A percentile compares a stretch with the other conserved stretches of the same genome.
These are phyloP conservation scores for Hippocampus zosterae DNA, from an alignment of 2,113 vertebrate genomes.

Conservation along the genomic window DNA sequence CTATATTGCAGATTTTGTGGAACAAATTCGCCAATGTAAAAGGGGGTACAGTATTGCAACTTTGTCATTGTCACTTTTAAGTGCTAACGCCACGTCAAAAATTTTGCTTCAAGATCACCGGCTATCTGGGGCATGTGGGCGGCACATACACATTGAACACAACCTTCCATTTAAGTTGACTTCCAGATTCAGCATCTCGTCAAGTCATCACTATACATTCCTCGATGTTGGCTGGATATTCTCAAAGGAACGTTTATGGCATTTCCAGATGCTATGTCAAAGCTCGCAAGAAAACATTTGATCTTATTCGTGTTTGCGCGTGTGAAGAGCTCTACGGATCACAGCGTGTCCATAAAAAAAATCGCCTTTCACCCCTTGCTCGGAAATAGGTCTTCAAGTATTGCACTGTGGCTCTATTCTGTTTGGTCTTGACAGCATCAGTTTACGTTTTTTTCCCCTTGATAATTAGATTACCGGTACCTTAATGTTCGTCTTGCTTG, in stretches of 20 bases:
- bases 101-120: too few species aligned
- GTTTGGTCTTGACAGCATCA: conserved; percentile 29
- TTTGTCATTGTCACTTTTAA: neutral
- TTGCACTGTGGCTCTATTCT: conserved; percentile 14
- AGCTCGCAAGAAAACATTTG: conserved; percentile 29
- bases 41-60: neutral
- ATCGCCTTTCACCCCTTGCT: conserved; percentile 23
- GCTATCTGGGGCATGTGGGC: conserved; percentile 53
- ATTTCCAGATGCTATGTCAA: conserved; percentile 63
- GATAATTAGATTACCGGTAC: neutral
- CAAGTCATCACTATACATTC: conserved; percentile 53
- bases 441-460: conserved; percentile 7
- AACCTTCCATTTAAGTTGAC: neutral
- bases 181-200: conserved; percentile 41
- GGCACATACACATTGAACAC: conserved; percentile 50
- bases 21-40: neutral
- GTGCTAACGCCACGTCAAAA: neutral
- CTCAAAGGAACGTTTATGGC: conserved; percentile 48
- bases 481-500: neutral
- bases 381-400: conserved; percentile 40
- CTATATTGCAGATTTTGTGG: neutral
- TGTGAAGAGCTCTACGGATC: conserved; percentile 28
- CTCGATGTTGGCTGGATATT: conserved; percentile 46
- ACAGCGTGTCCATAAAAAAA: conserved; percentile 20
- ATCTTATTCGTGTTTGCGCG: conserved; percentile 8